phyloP scores from a whole-genome alignment of 2,888 invertebrate species.

The Imbricaverruca yamaguchii region DNA sequence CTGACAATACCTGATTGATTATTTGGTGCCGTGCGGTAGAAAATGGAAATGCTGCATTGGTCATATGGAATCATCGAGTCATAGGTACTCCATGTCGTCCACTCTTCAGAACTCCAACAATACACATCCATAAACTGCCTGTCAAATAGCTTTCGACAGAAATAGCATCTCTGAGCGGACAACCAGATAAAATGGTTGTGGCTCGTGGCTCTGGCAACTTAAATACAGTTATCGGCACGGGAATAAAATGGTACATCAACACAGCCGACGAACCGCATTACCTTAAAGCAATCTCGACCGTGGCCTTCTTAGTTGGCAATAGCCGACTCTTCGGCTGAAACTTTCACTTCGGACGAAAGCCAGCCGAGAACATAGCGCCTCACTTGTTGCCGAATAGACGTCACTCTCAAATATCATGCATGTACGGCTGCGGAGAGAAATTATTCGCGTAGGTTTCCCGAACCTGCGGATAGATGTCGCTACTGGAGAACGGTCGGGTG shows the following conservation, averaged over 20 bases:
- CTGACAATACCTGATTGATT: conserved; percentile 16
- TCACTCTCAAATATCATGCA: neutral
- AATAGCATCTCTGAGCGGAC: neutral
- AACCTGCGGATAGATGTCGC: neutral
- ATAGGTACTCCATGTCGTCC: neutral
- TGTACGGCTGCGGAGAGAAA: neutral
- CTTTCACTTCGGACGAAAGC: conserved; percentile 3
- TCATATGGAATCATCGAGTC: neutral
- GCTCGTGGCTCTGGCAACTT: neutral
- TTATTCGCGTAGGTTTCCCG: neutral
- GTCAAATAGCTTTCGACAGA: neutral
- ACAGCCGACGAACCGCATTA: conserved; percentile 4
- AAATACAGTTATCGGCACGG: too few relatives aligned
- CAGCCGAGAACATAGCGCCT: too few relatives aligned
- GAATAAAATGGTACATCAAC: neutral
- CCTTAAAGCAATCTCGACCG: neutral
- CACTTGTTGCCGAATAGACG: neutral
- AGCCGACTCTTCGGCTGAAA: neutral
- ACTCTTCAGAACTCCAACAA: neutral
- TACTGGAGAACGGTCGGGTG: neutral
- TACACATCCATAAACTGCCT: neutral
- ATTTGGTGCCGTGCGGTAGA: conserved; percentile 9
- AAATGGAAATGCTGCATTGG: neutral
- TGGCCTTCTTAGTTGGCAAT: neutral
- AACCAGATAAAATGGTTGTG: neutral